Percentiles rank a stretch among this genome's conserved stretches.
Conservation (phyloP, 2,888 invertebrate genomes). For the Himalopsyche anomala region DNA sequence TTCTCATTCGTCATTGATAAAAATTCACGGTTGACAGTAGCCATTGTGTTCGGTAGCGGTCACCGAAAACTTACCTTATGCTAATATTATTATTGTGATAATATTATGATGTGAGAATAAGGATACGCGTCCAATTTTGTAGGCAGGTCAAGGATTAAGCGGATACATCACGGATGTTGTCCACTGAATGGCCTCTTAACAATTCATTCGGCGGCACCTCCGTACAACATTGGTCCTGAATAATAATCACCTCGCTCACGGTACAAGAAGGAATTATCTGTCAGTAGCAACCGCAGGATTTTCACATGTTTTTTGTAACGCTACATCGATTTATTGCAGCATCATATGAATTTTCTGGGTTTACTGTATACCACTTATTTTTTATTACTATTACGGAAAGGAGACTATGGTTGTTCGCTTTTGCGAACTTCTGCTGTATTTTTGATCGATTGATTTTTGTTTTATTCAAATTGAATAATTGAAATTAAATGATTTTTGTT, state of each 20-base stretch:
- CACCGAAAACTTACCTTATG: conserved; percentile 40
- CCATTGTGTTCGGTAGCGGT: conserved; percentile 25
- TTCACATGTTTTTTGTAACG: neutral
- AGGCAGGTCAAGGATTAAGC: conserved; percentile 61
- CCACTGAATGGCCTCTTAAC: conserved; percentile 44
- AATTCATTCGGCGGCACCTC: conserved; percentile 46
- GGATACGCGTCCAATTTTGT: conserved; percentile 52
- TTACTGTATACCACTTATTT: no score
- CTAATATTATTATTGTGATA: conserved; percentile 41
- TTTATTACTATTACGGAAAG: no score
- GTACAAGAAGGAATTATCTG: neutral
- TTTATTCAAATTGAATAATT: no score
- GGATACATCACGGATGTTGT: conserved; percentile 60
- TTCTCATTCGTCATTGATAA: conserved; percentile 19
- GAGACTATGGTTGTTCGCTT: no score
- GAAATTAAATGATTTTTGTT: no score
- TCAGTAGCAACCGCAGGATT: neutral
- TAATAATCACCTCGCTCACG: conserved; percentile 2
- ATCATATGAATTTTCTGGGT: no score
- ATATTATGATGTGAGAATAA: conserved; percentile 50
- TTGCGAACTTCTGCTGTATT: no score
- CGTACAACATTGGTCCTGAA: conserved; percentile 27
- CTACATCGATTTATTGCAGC: neutral
- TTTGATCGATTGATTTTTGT: no score
- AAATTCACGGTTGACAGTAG: conserved; percentile 23